Evolutionary conservation across 2,113 vertebrate genomes (phyloP), one percentile per base, ranked within the genome.

Genomic region (Gambusia holbrooki): DNA sequence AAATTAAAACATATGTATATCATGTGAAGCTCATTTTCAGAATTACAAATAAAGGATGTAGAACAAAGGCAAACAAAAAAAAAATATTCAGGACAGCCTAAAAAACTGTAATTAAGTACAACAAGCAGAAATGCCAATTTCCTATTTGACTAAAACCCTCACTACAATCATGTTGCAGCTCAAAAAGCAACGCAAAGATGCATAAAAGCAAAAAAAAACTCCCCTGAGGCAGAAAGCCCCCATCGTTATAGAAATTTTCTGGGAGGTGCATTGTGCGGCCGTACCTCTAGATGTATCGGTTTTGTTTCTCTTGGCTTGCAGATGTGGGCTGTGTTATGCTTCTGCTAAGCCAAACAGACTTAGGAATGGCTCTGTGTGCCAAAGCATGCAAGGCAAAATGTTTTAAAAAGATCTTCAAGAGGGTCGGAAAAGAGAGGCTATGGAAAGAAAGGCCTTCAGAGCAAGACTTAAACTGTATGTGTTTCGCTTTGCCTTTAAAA

Each of bases 281-380:
- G 84, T 88, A 92, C 80, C 88, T 87, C 90, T 81, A 85, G 85
- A 92, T 83, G 74, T 93, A 93, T 93, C 90, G 17, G 78, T 85
- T 94, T 94, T 94, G 90, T 94, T 94, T 92, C 85, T 92, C 85
- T 94, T 95, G 93, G 93, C 93, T 82, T 9, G 3, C 51, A 40
- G 64, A 81, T 37, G 81, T 74, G 84, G 90, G 82, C 85, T 86
- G 82, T 90, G 90, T 89, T 91, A 85, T 87, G 89, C 90, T 86
- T 92, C 89, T 81, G 90, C 90, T 92, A 89, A 93, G 87, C 90
- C 90, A 94, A 94, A 94, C 92, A 94, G 91, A 90, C 85, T 90
- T 76, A 87, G 92, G 86, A 91, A 92, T 90, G 79, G 90, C 58
- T 71, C 77, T 71, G 74, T 71, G 83, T 85, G 92, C 93, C 92